Base-by-base conservation (phyloP, 2,113 vertebrate genomes). In the Crotalus tigris region DNA sequence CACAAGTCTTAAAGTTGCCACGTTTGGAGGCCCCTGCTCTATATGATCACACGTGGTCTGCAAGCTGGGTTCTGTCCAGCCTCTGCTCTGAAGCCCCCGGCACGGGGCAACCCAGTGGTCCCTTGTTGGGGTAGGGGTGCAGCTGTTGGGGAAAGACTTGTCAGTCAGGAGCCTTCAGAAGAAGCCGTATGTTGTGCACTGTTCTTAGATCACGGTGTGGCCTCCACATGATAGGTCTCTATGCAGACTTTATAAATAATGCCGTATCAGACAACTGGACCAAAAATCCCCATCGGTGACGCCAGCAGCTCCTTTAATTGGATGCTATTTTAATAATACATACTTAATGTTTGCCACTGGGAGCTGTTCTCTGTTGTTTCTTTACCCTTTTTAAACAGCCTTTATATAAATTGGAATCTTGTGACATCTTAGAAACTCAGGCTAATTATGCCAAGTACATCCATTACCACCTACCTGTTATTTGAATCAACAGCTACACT, bases 241-340 rank as follows among this genome's bases (percentile, higher is more conserved):
- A 4, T 33, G 21, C 17, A 55, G 87, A 75, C 55, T 21, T 58
- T 85, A 86, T 93, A 89, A 91, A 92, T 86, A 93, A 93, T 92
- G 69, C 91, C 85, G 24, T 49, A n/a, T 39, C 49, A 61, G 46
- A 64, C 64, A 85, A 86, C 24, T 64, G 54, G 53, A 87, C 85
- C 11, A n/a, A 55, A 53, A 91, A 91, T 55, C 23, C 6, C n/a
- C 8, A 4, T 10, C 4, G 1, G 6, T 54, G 33, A 11, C 8
- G 21, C 85, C 33, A 24, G 24, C 55, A 59, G 29, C 54, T 21
- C 91, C 24, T 58, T 87, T 69, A 87, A 54, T 91, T 51, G 46
- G 85, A 91, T 49, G 49, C 92, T 91, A 19, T 24, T 91, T 93
- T 46, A 91, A 91, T 93, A 46, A 91, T 87, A 23, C 89, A 87